Evolutionary conservation across 2,113 vertebrate genomes (phyloP), one percentile per base, ranked within the genome.

Genomic region (Pseudorhombus dupliciocellatus): DNA sequence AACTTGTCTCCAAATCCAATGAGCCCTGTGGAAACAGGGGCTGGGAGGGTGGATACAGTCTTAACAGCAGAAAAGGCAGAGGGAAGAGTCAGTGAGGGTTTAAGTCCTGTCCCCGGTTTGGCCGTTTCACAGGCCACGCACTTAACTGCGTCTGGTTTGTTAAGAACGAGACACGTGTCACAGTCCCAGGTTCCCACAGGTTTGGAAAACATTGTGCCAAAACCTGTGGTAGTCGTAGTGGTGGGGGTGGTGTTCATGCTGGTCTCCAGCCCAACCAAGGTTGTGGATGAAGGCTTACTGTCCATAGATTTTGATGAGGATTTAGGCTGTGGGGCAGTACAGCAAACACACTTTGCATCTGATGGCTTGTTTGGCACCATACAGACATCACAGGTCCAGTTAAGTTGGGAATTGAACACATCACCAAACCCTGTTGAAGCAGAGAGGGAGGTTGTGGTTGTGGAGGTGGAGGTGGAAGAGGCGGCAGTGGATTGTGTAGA

Each of bases 101-200:
- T 96, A 12, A 97, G 94, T 74, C 95, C 96, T 3, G 94, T 97
- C 42, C 97, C 97, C n/a, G 96, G 95, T 91, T 98, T 99, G 51
- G 96, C 95, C 1, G 95, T 97, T 66, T 97, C 96, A 80, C 98
- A 99, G 0, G 97, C 97, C 80, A 98, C 85, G 70, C 98, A 99
- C 88, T 97, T 98, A 21, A 96, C 90, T 16, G 90, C 94, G 65
- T 99, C 97, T 0, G 94, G 88, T 86, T 97, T 98, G 90, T 99
- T 99, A 46, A 91, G 93, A 55, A 99, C 96, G 77, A 99, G 91
- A 90, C 98, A 99, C 2, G 96, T 98, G 79, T 99, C 97, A 87
- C 98, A 99, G 52, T 98, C 96, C 98, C 98, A 99, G 0, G 85
- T 95, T 72, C 94, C 96, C 25, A 89, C 74, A 24, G 94, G 84